Conservation (phyloP, 2,113 vertebrate genomes). For the Peucedramus taeniatus region DNA sequence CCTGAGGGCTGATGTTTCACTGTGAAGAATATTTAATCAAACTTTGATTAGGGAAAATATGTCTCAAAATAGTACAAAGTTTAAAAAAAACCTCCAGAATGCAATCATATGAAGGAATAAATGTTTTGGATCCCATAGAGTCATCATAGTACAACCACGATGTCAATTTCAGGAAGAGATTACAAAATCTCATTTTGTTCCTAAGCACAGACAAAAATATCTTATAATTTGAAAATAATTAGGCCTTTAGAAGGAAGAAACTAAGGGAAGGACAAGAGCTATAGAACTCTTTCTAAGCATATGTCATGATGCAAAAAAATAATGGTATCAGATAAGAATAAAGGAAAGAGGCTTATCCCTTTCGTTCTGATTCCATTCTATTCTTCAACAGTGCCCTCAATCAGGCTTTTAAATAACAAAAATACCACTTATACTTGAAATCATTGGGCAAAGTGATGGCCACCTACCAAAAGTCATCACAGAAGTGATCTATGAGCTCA, state of each 20-base stretch:
- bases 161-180: not conserved
- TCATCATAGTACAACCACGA: not conserved
- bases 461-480: not conserved
- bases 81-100: not conserved
- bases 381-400: not conserved
- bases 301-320: not conserved
- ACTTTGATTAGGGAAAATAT: not conserved
- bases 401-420: not conserved
- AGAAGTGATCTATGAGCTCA: not conserved
- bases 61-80: not conserved
- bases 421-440: not conserved
- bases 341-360: not conserved
- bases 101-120: not conserved
- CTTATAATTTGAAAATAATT: not conserved
- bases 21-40: not conserved
- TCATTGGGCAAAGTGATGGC: not conserved
- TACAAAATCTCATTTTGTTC: not conserved
- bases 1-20: not conserved
- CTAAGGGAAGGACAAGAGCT: not conserved
- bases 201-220: not conserved
- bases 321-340: not conserved
- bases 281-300: not conserved
- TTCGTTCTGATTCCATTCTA: not conserved
- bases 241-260: not conserved
- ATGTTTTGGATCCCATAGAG: not conserved